phyloP scores from a whole-genome alignment of 2,888 invertebrate species.

The Saturnia pavonia region DNA sequence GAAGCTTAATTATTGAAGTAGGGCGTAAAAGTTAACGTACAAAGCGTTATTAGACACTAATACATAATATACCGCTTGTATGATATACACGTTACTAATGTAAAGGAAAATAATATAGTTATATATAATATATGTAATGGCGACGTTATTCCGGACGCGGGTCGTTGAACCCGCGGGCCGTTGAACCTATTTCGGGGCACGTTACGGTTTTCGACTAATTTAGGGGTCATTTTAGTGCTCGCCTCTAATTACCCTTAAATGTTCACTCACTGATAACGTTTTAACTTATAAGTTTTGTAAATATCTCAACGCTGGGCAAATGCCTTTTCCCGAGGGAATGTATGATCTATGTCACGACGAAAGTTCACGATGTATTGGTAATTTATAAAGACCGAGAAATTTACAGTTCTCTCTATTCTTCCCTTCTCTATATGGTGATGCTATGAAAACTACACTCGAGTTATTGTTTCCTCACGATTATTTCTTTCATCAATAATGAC shows the following conservation, averaged over 20 bases:
- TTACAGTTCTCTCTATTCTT: not conserved
- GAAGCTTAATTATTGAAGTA: conserved; percentile 3
- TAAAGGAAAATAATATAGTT: conserved; percentile 8
- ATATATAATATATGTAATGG: conserved; percentile 1
- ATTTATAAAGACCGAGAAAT: not conserved
- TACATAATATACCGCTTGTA: not conserved
- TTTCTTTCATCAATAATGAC: too few species aligned
- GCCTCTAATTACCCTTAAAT: conserved; percentile 21
- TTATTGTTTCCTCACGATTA: too few species aligned
- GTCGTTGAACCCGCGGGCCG: conserved; percentile 22
- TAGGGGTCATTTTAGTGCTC: conserved; percentile 47
- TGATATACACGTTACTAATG: not conserved
- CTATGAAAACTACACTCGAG: not conserved
- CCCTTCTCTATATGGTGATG: not conserved
- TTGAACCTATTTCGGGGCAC: conserved; percentile 26
- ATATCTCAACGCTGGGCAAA: not conserved
- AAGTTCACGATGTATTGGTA: not conserved
- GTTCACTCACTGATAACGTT: conserved; percentile 20
- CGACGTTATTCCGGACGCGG: conserved; percentile 12
- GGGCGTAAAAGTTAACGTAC: not conserved
- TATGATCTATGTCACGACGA: not conserved
- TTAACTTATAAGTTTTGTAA: not conserved
- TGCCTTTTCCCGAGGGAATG: not conserved
- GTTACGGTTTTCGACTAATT: conserved; percentile 42
- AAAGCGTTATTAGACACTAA: not conserved